Base-by-base conservation (phyloP, 2,888 invertebrate species). In the Calliphora vomitoria region DNA sequence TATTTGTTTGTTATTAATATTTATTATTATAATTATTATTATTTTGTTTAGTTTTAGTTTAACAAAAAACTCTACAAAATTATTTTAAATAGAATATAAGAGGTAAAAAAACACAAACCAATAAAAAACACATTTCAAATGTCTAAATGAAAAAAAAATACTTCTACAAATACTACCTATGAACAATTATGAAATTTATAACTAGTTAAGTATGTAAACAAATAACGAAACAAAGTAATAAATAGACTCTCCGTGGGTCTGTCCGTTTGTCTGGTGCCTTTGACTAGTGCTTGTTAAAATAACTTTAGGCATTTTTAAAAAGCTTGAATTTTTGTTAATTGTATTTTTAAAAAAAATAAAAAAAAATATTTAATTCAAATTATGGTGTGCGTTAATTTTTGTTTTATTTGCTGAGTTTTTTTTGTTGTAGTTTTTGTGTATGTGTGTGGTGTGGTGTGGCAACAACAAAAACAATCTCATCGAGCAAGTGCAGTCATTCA, bases 401-500 rank as follows among this genome's bases (percentile, higher is more conserved):
- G n/a, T 82, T 38, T 76, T 60, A 41, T 18, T 47, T 20, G 25
- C 25, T 25, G 25, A 25, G 25, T 55, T 72, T 58, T 82, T 38
- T 75, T 58, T 60, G 20, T 47, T 41, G 47, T 66, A 71, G 0
- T 44, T 60, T 62, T 72, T 50, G 2, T 55, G 18, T 60, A 38
- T 64, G 44, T 76, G 74, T 64, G 68, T 85, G 41, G 55, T 85
- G 74, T 68, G 53, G 68, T 50, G 69, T 60, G 25, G 15, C 62
- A 47, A 72, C 44, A 82, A 82, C 66, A 82, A 68, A 41, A 55
- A 8, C 66, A 82, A 74, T 41, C 71, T 58, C 82, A 75, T 58
- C 74, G 71, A 62, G 75, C 81, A 64, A 87, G 78, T 87, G 87
- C 87, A 85, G 81, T 82, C 68, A 75, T 82, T 82, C 75, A 82